Evolutionary conservation across 2,113 vertebrate species (phyloP).

Genomic region (Oncorhynchus masou): DNA sequence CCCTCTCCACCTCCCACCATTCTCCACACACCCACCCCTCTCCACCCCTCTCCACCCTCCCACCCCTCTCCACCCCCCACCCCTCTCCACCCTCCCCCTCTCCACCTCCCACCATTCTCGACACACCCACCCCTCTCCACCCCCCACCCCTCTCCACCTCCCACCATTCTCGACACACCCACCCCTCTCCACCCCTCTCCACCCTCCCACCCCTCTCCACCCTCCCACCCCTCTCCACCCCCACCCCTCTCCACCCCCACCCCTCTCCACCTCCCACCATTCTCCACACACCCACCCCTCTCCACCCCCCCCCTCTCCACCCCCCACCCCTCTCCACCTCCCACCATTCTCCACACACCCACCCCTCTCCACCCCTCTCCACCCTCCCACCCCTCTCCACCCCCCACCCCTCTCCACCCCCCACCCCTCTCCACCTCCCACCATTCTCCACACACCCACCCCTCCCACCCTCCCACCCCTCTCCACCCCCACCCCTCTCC

Average conservation of each 20-base stretch:
- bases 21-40: not conserved
- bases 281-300: conserved; percentile 3
- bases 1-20: not conserved
- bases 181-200: conserved; percentile 12
- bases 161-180: not conserved
- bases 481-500: not conserved
- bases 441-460: not conserved
- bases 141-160: no score
- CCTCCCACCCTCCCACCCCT: conserved; percentile 9
- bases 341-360: no score
- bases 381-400: conserved; percentile 12
- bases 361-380: conserved; percentile 24
- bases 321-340: not conserved
- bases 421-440: no score
- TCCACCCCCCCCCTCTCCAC: conserved; percentile 17
- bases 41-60: not conserved
- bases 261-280: not conserved
- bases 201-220: not conserved
- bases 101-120: no score
- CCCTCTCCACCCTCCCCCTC: no score
- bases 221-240: conserved; percentile 22
- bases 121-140: conserved; percentile 15
- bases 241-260: conserved; percentile 1
- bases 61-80: not conserved
- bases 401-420: not conserved